These are phyloP conservation scores for Dasysyrphus albostriatus DNA, from an alignment of 2,888 invertebrate species.

Conservation along the genomic window DNA sequence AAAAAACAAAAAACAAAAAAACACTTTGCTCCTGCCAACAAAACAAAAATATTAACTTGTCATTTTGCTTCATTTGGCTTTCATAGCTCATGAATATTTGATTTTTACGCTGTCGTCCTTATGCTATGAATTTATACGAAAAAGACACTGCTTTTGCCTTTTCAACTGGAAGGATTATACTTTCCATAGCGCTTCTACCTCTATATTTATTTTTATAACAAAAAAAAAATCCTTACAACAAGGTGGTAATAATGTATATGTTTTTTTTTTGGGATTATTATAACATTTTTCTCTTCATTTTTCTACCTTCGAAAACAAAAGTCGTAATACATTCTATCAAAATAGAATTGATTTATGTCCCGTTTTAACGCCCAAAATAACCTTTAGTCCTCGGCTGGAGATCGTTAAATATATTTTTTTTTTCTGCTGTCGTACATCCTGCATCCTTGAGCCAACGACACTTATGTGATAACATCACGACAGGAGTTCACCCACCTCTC, in stretches of 20 bases:
- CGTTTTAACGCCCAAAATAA: conserved; percentile 60
- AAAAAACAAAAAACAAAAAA: conserved; percentile 50
- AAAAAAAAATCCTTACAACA: conserved; percentile 3
- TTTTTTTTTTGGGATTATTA: conserved; percentile 44
- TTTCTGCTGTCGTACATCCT: not conserved
- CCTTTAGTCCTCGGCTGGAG: conserved; percentile 28
- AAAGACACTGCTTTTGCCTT: conserved; percentile 42
- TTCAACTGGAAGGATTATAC: conserved; percentile 40
- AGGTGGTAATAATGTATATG: conserved; percentile 34
- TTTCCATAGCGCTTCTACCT: conserved; percentile 3
- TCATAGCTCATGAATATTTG: conserved; percentile 74
- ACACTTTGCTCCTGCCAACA: conserved; percentile 12
- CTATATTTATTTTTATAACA: not conserved
- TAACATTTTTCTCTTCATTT: conserved; percentile 20
- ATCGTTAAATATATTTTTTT: conserved; percentile 12
- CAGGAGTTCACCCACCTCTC: not conserved
- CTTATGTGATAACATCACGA: conserved; percentile 12
- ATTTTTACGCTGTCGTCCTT: conserved; percentile 56
- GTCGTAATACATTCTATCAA: conserved; percentile 57
- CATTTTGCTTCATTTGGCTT: conserved; percentile 72
- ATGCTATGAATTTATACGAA: not conserved
- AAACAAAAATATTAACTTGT: conserved; percentile 74
- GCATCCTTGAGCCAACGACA: conserved; percentile 33
- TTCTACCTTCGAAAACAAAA: conserved; percentile 33
- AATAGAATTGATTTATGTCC: conserved; percentile 71